These are phyloP conservation scores for Coregonus ussuriensis DNA, from an alignment of 2,797 vertebrate species.

Conservation along the genomic window DNA sequence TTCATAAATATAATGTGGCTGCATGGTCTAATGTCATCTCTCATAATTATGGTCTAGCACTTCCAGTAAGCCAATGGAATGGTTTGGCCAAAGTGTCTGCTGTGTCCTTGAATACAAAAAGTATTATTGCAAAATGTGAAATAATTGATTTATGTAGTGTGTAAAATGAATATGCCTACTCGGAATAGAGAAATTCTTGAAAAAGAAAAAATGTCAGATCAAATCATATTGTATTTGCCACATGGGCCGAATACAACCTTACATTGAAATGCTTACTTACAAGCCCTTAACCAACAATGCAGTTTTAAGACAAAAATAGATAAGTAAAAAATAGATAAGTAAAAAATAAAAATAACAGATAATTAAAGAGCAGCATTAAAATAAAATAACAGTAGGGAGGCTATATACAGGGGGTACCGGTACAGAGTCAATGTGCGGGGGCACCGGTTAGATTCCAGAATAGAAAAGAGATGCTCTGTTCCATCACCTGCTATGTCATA, in stretches of 20 bases:
- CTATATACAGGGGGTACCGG: too few species aligned
- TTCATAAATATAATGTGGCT: conserved; percentile 1
- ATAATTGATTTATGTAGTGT: neutral
- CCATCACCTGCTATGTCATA: neutral
- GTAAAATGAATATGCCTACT: neutral
- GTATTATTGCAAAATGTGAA: neutral
- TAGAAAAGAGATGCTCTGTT: neutral
- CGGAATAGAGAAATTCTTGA: neutral
- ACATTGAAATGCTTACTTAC: too few species aligned
- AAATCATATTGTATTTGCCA: too few species aligned
- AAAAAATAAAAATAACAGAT: too few species aligned
- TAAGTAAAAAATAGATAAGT: too few species aligned
- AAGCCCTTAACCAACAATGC: too few species aligned
- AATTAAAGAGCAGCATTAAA: too few species aligned
- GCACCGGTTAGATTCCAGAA: neutral
- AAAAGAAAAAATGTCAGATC: neutral
- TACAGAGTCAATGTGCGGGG: too few species aligned
- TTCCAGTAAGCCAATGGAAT: neutral
- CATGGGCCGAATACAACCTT: too few species aligned
- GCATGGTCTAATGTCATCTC: neutral
- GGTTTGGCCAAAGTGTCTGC: neutral
- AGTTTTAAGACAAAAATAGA: too few species aligned
- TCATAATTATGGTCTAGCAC: neutral
- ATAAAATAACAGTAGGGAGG: too few species aligned
- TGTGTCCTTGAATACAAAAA: neutral